Evolutionary conservation across 1,140 invertebrate species (phyloP).

Genomic region (Choristoneura fumiferana): DNA sequence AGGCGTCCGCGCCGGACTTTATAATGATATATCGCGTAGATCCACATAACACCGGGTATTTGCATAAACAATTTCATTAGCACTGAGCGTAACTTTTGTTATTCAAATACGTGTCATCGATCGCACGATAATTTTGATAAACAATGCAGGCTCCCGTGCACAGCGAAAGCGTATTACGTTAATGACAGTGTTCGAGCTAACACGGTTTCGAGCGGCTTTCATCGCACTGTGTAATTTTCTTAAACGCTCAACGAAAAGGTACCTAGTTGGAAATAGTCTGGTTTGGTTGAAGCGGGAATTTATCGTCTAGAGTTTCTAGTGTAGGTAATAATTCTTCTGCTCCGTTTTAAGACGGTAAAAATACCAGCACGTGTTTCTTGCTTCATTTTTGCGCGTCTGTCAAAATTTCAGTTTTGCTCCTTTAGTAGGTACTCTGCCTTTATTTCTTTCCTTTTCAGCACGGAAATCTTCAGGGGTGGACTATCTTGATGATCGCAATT

Average conservation of each 20-base stretch:
- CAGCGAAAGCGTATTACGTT: constrained; percentile 45
- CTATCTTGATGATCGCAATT: no score
- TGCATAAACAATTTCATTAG: constrained; percentile 40
- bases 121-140: constrained; percentile 30
- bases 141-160: constrained; percentile 29
- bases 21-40: constrained; percentile 20
- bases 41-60: constrained; percentile 33
- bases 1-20: constrained; percentile 33
- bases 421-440: no score
- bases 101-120: constrained; percentile 40
- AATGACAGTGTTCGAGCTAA: constrained; percentile 44
- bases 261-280: constrained; percentile 45
- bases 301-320: constrained; percentile 41
- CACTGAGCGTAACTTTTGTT: constrained; percentile 31
- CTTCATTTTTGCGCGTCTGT: no score
- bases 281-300: constrained; percentile 50
- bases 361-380: constrained; percentile 17
- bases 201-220: constrained; percentile 36
- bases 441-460: no score
- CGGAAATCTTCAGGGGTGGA: no score
- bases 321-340: constrained; percentile 50
- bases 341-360: constrained; percentile 43
- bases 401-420: constrained; percentile 19
- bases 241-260: constrained; percentile 28
- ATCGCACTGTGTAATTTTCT: constrained; percentile 48